A percentile compares a stretch with the other conserved stretches of the same genome.
These are phyloP conservation scores for Pipistrellus nathusii DNA, from an alignment of 2,797 vertebrate genomes.

Conservation along the genomic window DNA sequence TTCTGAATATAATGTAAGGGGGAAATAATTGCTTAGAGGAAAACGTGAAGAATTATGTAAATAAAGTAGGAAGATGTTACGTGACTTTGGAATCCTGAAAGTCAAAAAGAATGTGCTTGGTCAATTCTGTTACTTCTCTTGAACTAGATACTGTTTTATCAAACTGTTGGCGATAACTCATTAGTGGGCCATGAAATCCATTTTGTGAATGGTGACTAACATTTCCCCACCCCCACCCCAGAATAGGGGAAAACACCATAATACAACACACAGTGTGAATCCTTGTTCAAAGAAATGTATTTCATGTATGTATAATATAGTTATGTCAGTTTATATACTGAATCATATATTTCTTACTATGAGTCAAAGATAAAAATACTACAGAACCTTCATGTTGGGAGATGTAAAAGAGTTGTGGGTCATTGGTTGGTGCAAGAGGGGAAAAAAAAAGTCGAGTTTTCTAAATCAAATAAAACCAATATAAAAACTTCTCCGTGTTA, in stretches of 20 bases:
- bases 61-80: neutral
- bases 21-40: neutral
- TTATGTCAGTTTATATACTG: neutral
- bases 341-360: neutral
- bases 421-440: neutral
- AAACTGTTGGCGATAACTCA: constrained; percentile 30
- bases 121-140: constrained; percentile 24
- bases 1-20: neutral
- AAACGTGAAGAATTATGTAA: neutral
- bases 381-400: constrained; percentile 5
- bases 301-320: neutral
- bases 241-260: neutral
- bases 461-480: constrained; percentile 33
- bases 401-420: neutral
- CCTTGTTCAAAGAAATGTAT: constrained; percentile 4
- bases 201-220: neutral
- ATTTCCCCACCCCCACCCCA: neutral
- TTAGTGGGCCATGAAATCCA: neutral
- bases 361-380: constrained; percentile 10
- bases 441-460: neutral
- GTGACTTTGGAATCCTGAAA: constrained; percentile 40
- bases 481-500: constrained; percentile 46
- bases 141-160: neutral
- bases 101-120: neutral
- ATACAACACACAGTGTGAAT: neutral